These are phyloP conservation scores for Hypanus sabinus DNA, from an alignment of 2,113 vertebrate genomes.

Conservation along the genomic window DNA sequence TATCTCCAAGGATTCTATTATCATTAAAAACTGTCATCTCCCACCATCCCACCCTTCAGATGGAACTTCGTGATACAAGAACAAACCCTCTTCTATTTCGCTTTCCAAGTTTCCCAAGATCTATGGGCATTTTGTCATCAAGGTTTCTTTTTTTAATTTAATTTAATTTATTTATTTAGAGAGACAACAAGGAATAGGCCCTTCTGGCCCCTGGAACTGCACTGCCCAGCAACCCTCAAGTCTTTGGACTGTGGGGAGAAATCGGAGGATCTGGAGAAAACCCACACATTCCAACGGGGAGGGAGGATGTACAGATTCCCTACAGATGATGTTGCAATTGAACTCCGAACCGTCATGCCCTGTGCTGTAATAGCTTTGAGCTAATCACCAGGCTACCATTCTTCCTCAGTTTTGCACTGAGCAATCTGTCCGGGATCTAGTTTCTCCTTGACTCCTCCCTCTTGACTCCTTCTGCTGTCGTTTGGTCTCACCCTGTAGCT, in stretches of 20 bases:
- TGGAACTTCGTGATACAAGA: background rate
- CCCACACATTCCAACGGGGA: too few species aligned
- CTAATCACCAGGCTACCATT: background rate
- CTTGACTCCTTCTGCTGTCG: background rate
- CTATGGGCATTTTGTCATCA: background rate
- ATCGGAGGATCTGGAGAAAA: too few species aligned
- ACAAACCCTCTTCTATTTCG: background rate
- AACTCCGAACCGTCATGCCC: too few species aligned
- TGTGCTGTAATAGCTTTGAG: too few species aligned
- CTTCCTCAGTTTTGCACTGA: background rate
- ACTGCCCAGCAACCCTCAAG: too few species aligned
- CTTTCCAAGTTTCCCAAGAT: background rate
- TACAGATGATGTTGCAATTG: too few species aligned
- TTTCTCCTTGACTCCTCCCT: background rate
- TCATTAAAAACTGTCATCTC: background rate
- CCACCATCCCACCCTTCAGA: background rate
- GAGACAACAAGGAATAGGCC: too few species aligned
- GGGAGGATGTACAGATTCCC: too few species aligned
- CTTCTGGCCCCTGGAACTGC: too few species aligned
- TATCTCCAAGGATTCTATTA: background rate
- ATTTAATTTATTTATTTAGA: too few species aligned
- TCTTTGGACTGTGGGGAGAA: too few species aligned
- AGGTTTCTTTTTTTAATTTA: background rate
- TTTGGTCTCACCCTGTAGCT: background rate
- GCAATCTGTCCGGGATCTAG: background rate